Evolutionary conservation across 2,888 invertebrate genomes (phyloP), one percentile per base, ranked within the genome.

Genomic region (Leucozona laternaria): DNA sequence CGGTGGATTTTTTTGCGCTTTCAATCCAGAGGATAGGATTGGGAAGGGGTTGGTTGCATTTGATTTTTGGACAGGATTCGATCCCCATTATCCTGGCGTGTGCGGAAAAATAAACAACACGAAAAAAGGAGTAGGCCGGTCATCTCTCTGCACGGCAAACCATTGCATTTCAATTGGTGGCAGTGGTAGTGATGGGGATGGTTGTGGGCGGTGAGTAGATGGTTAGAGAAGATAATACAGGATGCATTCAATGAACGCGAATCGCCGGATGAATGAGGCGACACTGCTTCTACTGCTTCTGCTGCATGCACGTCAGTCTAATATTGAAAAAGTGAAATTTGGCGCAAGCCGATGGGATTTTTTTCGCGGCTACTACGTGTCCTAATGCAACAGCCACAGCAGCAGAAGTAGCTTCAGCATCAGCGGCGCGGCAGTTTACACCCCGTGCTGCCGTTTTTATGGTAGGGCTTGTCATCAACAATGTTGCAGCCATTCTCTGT

Each of bases 251-350:
- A 78, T 82, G 82, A 86, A 82, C 78, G 70, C 88, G 88, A 89
- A 88, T 90, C 89, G n/a, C n/a, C n/a, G 88, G 89, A 90, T 90
- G 88, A 89, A 90, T 88, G 90, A 90, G 82, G 88, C 86, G 84
- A 81, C 68, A 82, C 55, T 72, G 83, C 37, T 79, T 76, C 45
- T 76, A 75, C 88, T 90, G 88, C 55, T 72, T 79, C 31, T 78
- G 73, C 88, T 89, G 90, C 82, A 86, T 68, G 76, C 58, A 78
- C 68, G 85, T 82, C 79, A 75, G 71, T 64, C 86, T 82, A 55
- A 82, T 82, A 75, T 86, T 75, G 86, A 86, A 86, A 81, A 86
- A 86, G 86, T 86, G 82, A 86, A 86, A 82, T 86, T 86, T 82
- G 86, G 86, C 75, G 82, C 82, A 78, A 82, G 75, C 75, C 75